phyloP scores from a whole-genome alignment of 2,888 invertebrate genomes.

The Dryococelus australis region DNA sequence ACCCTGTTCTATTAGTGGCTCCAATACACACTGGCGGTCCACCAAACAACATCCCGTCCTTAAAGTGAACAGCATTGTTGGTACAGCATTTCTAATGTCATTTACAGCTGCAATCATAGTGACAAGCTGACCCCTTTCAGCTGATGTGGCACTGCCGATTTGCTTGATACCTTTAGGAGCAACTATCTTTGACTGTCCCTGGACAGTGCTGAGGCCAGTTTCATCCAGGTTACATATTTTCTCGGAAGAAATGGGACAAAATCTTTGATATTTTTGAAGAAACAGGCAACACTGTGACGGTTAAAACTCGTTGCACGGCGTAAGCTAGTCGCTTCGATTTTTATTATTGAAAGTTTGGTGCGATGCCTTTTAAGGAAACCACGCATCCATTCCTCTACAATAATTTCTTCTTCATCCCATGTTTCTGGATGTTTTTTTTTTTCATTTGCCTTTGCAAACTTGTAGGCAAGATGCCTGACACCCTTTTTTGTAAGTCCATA shows the following conservation, averaged over 20 bases:
- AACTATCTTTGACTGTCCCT: conserved; percentile 1
- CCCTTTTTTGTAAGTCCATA: too few species aligned
- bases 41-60: too few species aligned
- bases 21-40: conserved; percentile 27
- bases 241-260: conserved; percentile 12
- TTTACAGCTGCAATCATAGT: conserved; percentile 27
- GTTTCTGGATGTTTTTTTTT: too few species aligned
- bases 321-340: background rate
- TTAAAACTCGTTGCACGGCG: background rate
- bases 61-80: conserved; percentile 27
- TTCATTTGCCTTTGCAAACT: too few species aligned
- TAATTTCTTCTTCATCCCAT: conserved; percentile 46
- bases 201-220: conserved; percentile 22
- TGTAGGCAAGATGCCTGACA: too few species aligned
- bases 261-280: background rate
- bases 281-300: background rate
- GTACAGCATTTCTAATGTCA: conserved; percentile 18
- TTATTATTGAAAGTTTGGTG: background rate
- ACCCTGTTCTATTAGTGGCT: conserved; percentile 17
- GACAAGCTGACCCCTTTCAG: conserved; percentile 20
- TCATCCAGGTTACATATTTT: too few species aligned
- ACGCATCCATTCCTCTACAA: conserved; percentile 45
- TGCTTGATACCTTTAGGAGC: conserved; percentile 11
- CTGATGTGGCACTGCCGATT: conserved; percentile 13
- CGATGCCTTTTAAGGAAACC: background rate